Evolutionary conservation across 37 sponge, comb jelly and placozoan genomes (phyloP), one percentile per base, ranked within the genome.

Genomic region (Haliclona indistincta): DNA sequence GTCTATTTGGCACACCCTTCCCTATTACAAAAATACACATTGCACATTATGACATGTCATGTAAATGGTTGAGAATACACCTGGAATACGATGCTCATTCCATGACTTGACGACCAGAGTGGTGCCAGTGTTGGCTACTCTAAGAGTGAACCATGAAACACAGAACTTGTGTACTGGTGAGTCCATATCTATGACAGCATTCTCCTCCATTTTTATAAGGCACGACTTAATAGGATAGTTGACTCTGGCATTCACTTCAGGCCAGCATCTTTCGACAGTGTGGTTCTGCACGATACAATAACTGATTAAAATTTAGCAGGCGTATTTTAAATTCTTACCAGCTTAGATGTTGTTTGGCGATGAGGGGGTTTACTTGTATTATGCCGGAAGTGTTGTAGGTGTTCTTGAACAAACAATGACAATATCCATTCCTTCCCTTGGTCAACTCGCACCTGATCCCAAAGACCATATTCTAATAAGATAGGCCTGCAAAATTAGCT

Each of bases 401-500:
- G 33, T 54, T 82, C 75, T 51, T 88, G 69, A 11, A 88, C 67
- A 76, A 32, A 76, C 26, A 88, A 41, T 38, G 58, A 65, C 54
- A 88, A 51, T 28, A 64, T 52, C 75, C 80, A 88, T 62, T 88
- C 88, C 25, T 56, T 64, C 22, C 83, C 88, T 2, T 82, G 65
- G 68, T 88, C 88, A 22, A 88, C 78, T 37, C 82, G 51, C 1
- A 88, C 22, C 43, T 88, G 82, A 56, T 88, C 78, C 82, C 82
- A 87, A 25, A 88, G 39, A 19, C 88, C 88, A 62, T 82, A 88
- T n/a, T 71, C 41, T 5, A 38, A 29, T 5, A 87, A 33, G 28
- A 87, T 67, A 1, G 72, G 63, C 76, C 80, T 81, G 26, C 25
- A 78, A 2, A 52, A 22, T 10, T n/a, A n/a, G 2, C 23, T 55